phyloP scores from a whole-genome alignment of 2,888 invertebrate genomes.

The Pyrochroa serraticornis region DNA sequence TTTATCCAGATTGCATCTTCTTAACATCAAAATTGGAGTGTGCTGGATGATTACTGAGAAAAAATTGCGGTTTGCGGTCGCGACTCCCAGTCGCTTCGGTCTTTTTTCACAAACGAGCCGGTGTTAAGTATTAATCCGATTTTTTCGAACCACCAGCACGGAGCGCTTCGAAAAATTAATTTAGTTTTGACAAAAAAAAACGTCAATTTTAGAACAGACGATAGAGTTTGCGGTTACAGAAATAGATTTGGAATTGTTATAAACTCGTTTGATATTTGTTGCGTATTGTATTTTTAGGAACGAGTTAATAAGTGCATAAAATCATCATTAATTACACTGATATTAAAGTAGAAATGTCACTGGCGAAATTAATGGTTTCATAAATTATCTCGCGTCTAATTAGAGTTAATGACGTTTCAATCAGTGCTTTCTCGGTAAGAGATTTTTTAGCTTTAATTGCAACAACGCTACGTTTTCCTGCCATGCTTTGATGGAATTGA shows the following conservation, averaged over 20 bases:
- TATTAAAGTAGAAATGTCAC: slow-evolving; percentile 35
- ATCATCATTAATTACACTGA: slow-evolving; percentile 36
- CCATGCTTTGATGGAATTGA: slow-evolving; percentile 20
- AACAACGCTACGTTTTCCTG: slow-evolving; percentile 13
- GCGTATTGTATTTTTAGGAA: slow-evolving; percentile 17
- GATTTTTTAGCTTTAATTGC: slow-evolving; percentile 25
- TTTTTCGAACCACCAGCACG: too few species aligned
- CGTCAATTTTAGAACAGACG: too few species aligned
- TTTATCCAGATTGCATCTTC: slow-evolving; percentile 20
- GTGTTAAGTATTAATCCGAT: too few species aligned
- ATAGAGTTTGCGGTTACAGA: too few species aligned
- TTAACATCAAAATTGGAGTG: slow-evolving; percentile 21
- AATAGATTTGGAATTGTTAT: too few species aligned
- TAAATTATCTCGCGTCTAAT: slow-evolving; percentile 37
- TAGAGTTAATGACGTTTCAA: slow-evolving; percentile 39
- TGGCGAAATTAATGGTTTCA: slow-evolving; percentile 36
- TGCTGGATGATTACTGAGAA: background rate
- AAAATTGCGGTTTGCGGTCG: background rate
- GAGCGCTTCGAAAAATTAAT: too few species aligned
- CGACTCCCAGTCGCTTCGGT: background rate
- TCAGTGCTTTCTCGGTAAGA: slow-evolving; percentile 27
- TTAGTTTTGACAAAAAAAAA: too few species aligned
- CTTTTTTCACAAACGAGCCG: background rate
- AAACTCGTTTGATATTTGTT: slow-evolving; percentile 1
- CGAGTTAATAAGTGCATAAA: slow-evolving; percentile 31